Base-by-base conservation (phyloP, 1,140 invertebrate species). In the Formica selysi region DNA sequence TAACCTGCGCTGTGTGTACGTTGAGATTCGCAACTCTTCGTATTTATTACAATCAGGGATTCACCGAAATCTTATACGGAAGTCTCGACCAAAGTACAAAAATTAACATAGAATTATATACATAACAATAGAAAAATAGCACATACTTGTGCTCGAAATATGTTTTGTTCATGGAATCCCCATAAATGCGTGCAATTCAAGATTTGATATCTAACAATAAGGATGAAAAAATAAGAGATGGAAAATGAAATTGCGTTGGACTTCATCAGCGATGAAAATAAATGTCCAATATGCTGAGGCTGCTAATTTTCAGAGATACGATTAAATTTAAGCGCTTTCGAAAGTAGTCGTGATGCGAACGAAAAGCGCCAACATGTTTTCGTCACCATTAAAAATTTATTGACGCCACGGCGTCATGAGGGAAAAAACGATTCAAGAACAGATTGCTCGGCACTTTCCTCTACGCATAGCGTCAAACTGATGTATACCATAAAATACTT, bases 51-150 rank as follows among this genome's bases (percentile, higher is more conserved):
- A 80, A 85, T 76, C 76, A 83, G 51, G 13, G 62, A 85, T 73
- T 65, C 64, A 68, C 57, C 68, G 68, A 76, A 54, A 62, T 57
- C 16, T 51, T n/a, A 54, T 65, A 38, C 11, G 36, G 61, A 80
- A 73, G 70, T 86, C 70, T 67, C 76, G 38, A 51, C 41, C 48
- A 80, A 90, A 90, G 89, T 90, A 90, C 89, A 90, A 90, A 90
- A 87, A 87, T 85, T 22, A 29, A 64, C 76, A 57, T 76, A 80
- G 79, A 90, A 48, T 76, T 64, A 32, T 67, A 61, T 73, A 11
- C 13, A n/a, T 57, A 36, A 32, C 26, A 22, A n/a, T 16, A 48
- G 22, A 4, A 68, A 44, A 62, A 16, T n/a, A 64, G 26, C 51
- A n/a, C 13, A 19, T 26, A 32, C 19, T 65, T n/a, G 29, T 61